Conservation (phyloP, 2,113 vertebrate species). For the Toxotes chatareus region DNA sequence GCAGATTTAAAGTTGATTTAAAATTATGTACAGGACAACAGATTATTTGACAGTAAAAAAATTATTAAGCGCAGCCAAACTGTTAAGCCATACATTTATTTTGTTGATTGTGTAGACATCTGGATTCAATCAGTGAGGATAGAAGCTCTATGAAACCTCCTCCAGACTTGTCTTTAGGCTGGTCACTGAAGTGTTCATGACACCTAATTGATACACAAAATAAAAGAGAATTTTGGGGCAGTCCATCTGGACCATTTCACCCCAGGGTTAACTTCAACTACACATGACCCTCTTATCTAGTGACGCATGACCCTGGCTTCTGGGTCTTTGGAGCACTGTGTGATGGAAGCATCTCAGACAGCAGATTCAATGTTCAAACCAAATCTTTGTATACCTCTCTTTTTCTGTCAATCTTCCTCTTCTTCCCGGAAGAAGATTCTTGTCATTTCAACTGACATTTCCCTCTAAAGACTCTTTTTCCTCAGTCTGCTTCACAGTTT, state of each 20-base stretch:
- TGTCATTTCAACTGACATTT: constrained; percentile 61
- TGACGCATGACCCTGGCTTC: constrained; percentile 53
- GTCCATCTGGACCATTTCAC: constrained; percentile 60
- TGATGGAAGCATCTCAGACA: constrained; percentile 27
- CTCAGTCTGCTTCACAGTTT: constrained; percentile 61
- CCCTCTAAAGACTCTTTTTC: constrained; percentile 50
- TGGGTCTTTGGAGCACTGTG: constrained; percentile 24
- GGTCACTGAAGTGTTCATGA: constrained; percentile 60
- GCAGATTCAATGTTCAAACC: constrained; percentile 54
- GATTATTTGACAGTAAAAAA: neutral
- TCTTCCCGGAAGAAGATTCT: constrained; percentile 11
- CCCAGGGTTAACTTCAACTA: constrained; percentile 65
- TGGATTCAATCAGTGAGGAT: constrained; percentile 26
- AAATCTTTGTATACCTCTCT: constrained; percentile 33
- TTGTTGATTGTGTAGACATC: constrained; percentile 12
- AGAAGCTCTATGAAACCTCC: constrained; percentile 24
- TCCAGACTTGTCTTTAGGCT: constrained; percentile 50
- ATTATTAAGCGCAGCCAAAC: neutral
- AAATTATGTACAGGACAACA: no score
- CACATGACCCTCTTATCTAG: constrained; percentile 63
- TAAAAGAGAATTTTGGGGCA: constrained; percentile 27
- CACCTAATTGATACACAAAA: constrained; percentile 50
- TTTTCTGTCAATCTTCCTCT: neutral
- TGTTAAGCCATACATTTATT: constrained; percentile 6
- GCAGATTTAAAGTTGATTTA: neutral